These are phyloP conservation scores for Onychomys leucogaster DNA, from an alignment of 2,797 vertebrate genomes.

Conservation along the genomic window DNA sequence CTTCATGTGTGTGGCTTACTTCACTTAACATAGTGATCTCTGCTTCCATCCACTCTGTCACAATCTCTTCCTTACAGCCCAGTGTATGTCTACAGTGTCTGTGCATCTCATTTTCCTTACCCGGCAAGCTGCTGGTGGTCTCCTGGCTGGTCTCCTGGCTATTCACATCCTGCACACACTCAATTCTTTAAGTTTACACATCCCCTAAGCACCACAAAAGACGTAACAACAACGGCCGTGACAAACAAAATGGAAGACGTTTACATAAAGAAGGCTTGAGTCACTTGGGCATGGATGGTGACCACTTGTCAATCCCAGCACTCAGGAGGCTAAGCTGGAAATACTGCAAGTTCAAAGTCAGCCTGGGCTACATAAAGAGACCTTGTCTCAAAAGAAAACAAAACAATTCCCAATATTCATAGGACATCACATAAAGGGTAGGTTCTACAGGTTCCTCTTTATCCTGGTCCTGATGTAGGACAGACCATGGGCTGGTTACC, in stretches of 20 bases:
- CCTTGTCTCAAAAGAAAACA: neutral
- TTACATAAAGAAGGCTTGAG: neutral
- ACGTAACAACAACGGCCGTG: neutral
- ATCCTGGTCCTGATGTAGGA: neutral
- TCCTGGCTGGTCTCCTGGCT: neutral
- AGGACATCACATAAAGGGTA: neutral
- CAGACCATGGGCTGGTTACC: neutral
- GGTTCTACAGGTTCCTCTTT: neutral
- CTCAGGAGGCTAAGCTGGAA: neutral
- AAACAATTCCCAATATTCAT: neutral
- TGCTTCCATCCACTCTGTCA: neutral
- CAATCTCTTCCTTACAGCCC: neutral
- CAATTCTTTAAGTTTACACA: neutral
- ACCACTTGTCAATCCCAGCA: neutral
- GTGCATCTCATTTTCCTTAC: neutral
- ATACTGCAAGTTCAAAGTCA: neutral
- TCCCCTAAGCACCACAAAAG: slow-evolving; percentile 20
- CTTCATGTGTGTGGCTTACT: neutral
- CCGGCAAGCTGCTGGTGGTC: neutral
- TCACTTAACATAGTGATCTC: neutral
- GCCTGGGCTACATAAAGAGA: neutral
- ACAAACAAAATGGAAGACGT: neutral
- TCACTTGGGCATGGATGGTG: neutral
- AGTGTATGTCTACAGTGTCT: too few species aligned
- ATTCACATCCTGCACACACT: too few species aligned